These are phyloP conservation scores for Gallinago undulata DNA, from an alignment of 2,113 vertebrate species.

Conservation along the genomic window DNA sequence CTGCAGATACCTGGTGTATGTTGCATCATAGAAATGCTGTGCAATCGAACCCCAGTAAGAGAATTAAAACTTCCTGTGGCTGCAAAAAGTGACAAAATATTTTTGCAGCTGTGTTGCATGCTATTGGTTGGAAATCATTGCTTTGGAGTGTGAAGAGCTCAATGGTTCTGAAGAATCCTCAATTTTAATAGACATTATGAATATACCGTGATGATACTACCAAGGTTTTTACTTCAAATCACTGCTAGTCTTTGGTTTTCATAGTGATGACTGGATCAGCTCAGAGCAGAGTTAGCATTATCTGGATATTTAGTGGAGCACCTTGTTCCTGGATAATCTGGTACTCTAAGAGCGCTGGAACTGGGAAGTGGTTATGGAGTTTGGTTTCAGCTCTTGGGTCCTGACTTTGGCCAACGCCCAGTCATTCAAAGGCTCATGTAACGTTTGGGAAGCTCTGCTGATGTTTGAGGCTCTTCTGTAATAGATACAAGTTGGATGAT, in stretches of 20 bases:
- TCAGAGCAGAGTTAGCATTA: background rate
- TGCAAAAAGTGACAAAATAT: background rate
- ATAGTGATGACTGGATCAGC: fast-evolving
- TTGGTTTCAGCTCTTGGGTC: background rate
- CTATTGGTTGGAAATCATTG: background rate
- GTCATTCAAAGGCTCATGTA: background rate
- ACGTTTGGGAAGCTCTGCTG: background rate
- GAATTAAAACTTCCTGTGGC: background rate
- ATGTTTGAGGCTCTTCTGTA: background rate
- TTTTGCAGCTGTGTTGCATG: background rate
- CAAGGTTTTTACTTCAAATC: background rate
- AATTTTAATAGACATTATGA: background rate
- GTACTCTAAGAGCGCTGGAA: background rate
- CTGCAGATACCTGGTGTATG: background rate
- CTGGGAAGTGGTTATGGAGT: background rate
- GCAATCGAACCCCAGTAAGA: fast-evolving
- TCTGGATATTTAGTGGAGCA: background rate
- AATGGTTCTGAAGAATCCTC: background rate
- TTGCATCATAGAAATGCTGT: background rate
- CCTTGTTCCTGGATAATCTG: background rate
- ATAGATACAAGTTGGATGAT: background rate
- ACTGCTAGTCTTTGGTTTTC: background rate
- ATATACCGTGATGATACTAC: no score
- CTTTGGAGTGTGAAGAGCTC: background rate
- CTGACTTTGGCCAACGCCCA: background rate